A percentile compares a stretch with the other conserved stretches of the same genome.
phyloP scores from a whole-genome alignment of 2,888 invertebrate genomes.

The Eristalis tenax region DNA sequence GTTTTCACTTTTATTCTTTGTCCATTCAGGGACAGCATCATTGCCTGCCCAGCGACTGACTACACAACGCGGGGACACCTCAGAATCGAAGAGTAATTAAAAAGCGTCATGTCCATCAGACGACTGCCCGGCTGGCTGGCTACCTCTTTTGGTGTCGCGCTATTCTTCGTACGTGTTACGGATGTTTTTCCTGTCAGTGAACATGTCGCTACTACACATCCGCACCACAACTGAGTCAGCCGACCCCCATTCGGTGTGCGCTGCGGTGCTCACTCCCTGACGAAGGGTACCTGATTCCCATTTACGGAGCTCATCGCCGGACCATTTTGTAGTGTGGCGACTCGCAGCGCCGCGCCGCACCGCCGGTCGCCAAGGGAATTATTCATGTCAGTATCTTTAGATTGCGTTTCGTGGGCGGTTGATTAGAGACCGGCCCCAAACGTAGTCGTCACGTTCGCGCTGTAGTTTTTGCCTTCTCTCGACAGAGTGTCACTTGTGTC shows the following conservation, averaged over 20 bases:
- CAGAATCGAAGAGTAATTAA: conserved; percentile 59
- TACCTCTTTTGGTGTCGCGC: conserved; percentile 45
- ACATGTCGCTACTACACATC: conserved; percentile 54
- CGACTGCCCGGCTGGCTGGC: conserved; percentile 16
- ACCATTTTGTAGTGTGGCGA: conserved; percentile 29
- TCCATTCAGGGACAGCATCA: conserved; percentile 32
- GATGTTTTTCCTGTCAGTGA: conserved; percentile 64
- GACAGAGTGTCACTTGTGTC: conserved; percentile 54
- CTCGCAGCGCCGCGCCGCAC: background rate
- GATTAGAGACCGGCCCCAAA: conserved; percentile 53
- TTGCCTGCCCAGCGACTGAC: conserved; percentile 26
- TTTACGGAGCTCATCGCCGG: conserved; percentile 53
- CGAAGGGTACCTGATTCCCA: conserved; percentile 56
- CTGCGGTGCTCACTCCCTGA: background rate
- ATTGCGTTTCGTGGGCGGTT: conserved; percentile 63
- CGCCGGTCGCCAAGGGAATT: conserved; percentile 42
- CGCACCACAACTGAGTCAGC: conserved; percentile 29
- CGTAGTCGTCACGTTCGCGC: conserved; percentile 59
- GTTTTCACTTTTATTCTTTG: conserved; percentile 48
- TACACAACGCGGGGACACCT: conserved; percentile 16
- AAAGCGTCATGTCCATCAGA: conserved; percentile 52
- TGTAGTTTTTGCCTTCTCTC: conserved; percentile 34
- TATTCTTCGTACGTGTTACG: conserved; percentile 63
- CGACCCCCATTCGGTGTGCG: background rate
- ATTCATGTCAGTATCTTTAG: conserved; percentile 54